Base-by-base conservation (phyloP, 2,888 invertebrate species). In the Zele albiditarsus region DNA sequence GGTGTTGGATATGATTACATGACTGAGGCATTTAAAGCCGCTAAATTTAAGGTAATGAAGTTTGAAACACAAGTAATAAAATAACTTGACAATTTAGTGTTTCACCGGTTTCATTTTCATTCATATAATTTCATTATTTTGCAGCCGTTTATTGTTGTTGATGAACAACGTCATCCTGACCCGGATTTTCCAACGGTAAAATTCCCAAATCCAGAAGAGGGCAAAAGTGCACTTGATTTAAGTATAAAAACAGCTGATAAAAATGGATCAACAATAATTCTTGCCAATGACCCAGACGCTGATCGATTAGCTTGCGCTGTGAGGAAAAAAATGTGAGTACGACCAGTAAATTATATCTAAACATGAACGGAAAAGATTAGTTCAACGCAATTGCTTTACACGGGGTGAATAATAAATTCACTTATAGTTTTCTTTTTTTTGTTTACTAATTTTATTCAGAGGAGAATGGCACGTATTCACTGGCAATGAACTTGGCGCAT, bases 191-290 rank as follows among this genome's bases (percentile, higher is more conserved):
- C 98, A 0, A 99, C 99, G 0, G 98, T 99, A 0, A 94, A 93
- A 85, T 98, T 97, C 90, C 99, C 99, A 0, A 99, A 99, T 91
- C 99, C 99, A 0, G 99, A 99, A 88, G 99, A 99, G 90, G 97
- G 97, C 0, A 93, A 93, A 84, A 93, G 95, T 80, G 94, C 96
- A 27, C 86, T 97, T 79, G 92, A 93, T 82, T 90, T 97, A 57
- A 93, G 97, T 57, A 93, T 95, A 79, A 90, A 91, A 85, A 94
- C 96, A 14, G 99, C 99, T 0, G 93, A 95, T 83, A 87, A 91
- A 68, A 91, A 92, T 79, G 91, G 91, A 0, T 93, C 94, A 63
- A 91, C 91, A 0, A 90, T 98, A 5, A 96, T 99, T 81, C 91
- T 99, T 67, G 98, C 98, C 12, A 99, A 99, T 89, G 99, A 99